These are phyloP conservation scores for Agraylea sexmaculata DNA, from an alignment of 1,140 invertebrate genomes.

Conservation along the genomic window DNA sequence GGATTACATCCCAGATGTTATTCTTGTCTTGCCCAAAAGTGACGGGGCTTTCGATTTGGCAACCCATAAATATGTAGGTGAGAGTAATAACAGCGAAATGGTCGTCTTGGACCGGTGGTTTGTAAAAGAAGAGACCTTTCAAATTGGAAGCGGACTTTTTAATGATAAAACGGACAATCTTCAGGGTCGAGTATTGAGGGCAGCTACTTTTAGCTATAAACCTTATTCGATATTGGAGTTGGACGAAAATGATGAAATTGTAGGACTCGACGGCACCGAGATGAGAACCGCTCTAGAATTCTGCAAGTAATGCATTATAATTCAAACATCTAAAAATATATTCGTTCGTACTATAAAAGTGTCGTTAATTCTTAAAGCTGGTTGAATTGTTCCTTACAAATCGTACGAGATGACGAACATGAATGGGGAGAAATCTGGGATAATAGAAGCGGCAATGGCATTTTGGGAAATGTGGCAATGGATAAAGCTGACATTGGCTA, in stretches of 20 bases:
- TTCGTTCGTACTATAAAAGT: not conserved
- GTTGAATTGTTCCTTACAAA: conserved; percentile 37
- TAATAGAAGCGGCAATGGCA: conserved; percentile 44
- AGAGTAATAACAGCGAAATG: conserved; percentile 8
- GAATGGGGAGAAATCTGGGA: conserved; percentile 47
- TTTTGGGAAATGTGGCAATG: conserved; percentile 42
- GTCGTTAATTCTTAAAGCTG: conserved; percentile 25
- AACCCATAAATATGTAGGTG: conserved; percentile 16
- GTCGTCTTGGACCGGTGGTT: conserved; percentile 15
- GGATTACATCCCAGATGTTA: conserved; percentile 13
- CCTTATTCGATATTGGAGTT: conserved; percentile 22
- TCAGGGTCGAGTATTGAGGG: conserved; percentile 16
- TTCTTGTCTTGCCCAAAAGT: conserved; percentile 14
- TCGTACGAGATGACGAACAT: conserved; percentile 37
- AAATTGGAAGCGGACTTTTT: conserved; percentile 18
- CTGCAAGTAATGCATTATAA: conserved; percentile 16
- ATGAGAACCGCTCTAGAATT: conserved; percentile 27
- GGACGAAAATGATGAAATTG: conserved; percentile 13
- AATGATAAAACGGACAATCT: conserved; percentile 22
- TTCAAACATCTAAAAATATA: conserved; percentile 2
- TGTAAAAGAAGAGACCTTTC: conserved; percentile 8
- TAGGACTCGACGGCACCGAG: conserved; percentile 32
- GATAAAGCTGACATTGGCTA: conserved; percentile 46
- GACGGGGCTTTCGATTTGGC: conserved; percentile 12
- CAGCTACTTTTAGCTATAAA: conserved; percentile 23